Base-by-base conservation (phyloP, 1,140 invertebrate genomes). In the Megalonaias nervosa region DNA sequence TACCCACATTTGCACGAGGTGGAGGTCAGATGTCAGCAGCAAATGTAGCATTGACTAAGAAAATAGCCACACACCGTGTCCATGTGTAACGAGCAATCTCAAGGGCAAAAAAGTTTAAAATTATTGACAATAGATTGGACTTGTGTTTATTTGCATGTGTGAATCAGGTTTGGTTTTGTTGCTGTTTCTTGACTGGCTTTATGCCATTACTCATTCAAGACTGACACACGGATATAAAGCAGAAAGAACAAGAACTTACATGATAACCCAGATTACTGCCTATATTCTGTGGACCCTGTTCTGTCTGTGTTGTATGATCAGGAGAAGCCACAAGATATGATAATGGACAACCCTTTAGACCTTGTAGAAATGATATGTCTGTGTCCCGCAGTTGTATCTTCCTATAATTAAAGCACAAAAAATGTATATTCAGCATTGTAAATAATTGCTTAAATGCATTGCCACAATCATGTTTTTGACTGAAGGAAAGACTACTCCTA, bases 151-250 rank as follows among this genome's bases (percentile, higher is more conserved):
- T 74, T 69, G 59, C n/a, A n/a, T n/a, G n/a, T n/a, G n/a, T n/a
- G 6, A 79, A 79, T 74, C 68, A 73, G 59, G 74, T 79, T 26
- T 79, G 77, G 71, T 74, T 70, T 65, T 59, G 26, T 16, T 75
- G 72, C 5, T 71, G 72, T 75, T 80, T 75, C 23, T 61, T 80
- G 13, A 75, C 73, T 58, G 12, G 56, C 15, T 80, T 80, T 31
- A 75, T 62, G 74, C 67, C 66, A 67, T 67, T 61, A 19, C 19
- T 74, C 13, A 67, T 67, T 17, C 65, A 74, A 57, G 73, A 67
- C 0, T 69, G 64, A 70, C 2, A 17, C 21, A 38, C 9, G 38
- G 11, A 48, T 11, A 31, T 48, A 9, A 48, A 48, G 11, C 38
- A 48, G 38, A 48, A 48, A 48, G 38, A 48, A 48, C 5, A 48